Evolutionary conservation across 2,888 invertebrate genomes (phyloP).

Genomic region (Gymnocheta viridis): DNA sequence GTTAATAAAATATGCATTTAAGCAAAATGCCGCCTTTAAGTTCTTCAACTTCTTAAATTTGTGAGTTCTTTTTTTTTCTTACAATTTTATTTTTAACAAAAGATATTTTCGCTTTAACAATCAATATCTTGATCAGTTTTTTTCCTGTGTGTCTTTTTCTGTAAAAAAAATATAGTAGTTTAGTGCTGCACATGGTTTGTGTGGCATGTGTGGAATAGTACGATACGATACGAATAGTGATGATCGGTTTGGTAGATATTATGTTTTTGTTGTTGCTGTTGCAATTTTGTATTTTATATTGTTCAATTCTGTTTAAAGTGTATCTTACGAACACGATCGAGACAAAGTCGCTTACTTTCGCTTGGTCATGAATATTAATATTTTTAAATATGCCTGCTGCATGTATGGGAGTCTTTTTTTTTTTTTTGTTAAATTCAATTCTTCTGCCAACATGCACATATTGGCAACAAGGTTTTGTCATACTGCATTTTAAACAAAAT

Average conservation of each 20-base stretch:
- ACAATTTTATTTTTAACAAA: constrained; percentile 45
- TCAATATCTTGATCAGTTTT: constrained; percentile 62
- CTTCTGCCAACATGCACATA: neutral
- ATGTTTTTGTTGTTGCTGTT: neutral
- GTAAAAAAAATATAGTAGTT: constrained; percentile 24
- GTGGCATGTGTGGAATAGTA: constrained; percentile 47
- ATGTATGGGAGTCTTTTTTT: constrained; percentile 49
- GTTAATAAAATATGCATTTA: constrained; percentile 60
- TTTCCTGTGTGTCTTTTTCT: constrained; percentile 10
- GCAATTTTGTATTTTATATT: constrained; percentile 26
- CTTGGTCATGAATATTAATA: constrained; percentile 77
- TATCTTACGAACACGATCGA: constrained; percentile 67
- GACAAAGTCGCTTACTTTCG: constrained; percentile 72
- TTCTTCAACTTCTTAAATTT: constrained; percentile 31
- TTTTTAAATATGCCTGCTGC: constrained; percentile 70
- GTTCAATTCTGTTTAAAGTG: constrained; percentile 59
- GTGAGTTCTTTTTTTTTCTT: constrained; percentile 3
- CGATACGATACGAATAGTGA: constrained; percentile 5
- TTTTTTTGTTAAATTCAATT: constrained; percentile 1
- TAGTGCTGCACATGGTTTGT: constrained; percentile 22
- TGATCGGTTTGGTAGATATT: constrained; percentile 40
- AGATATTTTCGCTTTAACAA: constrained; percentile 48
- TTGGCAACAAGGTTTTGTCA: constrained; percentile 18
- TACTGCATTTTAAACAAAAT: constrained; percentile 35
- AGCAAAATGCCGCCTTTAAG: constrained; percentile 57